Evolutionary conservation across 92 coral and sea anemone species (phyloP).

Genomic region (Epizoanthus scotinus): DNA sequence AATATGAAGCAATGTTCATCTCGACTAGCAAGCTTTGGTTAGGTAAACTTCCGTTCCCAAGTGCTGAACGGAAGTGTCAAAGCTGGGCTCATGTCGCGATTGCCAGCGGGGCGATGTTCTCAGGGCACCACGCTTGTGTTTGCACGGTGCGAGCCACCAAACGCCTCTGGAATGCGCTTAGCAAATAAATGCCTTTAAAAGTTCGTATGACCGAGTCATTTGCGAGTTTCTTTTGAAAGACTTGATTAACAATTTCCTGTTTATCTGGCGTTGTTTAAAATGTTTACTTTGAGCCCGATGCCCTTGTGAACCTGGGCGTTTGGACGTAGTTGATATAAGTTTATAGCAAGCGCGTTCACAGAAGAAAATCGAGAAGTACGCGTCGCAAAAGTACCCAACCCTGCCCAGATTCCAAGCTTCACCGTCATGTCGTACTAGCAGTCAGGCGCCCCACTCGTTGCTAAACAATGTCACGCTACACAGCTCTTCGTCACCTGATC

Average conservation of each 20-base stretch:
- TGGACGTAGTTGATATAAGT: background rate
- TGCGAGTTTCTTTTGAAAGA: conserved; percentile 64
- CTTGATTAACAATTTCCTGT: conserved; percentile 93
- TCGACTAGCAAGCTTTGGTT: conserved; percentile 8
- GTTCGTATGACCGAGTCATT: conserved; percentile 13
- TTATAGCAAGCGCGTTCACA: background rate
- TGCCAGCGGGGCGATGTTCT: background rate
- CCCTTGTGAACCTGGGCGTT: conserved; percentile 35
- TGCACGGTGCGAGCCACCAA: background rate
- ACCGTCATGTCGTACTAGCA: conserved; percentile 7
- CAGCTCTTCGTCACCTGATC: conserved; percentile 41
- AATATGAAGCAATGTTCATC: no score
- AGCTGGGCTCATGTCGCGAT: conserved; percentile 12
- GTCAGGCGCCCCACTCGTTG: conserved; percentile 48
- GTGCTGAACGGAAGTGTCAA: conserved; percentile 32
- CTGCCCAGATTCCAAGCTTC: background rate
- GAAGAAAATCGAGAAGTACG: background rate
- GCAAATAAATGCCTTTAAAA: conserved; percentile 51
- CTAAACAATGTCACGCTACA: conserved; percentile 57
- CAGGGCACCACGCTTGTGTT: background rate
- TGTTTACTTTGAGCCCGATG: conserved; percentile 68
- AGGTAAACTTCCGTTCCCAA: conserved; percentile 39
- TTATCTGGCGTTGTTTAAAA: conserved; percentile 60
- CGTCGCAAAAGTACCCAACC: background rate
- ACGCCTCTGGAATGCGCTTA: conserved; percentile 44